Percentiles rank a stretch among this genome's conserved stretches.
Conservation (phyloP, 2,888 invertebrate genomes). For the Galeruca laticollis region DNA sequence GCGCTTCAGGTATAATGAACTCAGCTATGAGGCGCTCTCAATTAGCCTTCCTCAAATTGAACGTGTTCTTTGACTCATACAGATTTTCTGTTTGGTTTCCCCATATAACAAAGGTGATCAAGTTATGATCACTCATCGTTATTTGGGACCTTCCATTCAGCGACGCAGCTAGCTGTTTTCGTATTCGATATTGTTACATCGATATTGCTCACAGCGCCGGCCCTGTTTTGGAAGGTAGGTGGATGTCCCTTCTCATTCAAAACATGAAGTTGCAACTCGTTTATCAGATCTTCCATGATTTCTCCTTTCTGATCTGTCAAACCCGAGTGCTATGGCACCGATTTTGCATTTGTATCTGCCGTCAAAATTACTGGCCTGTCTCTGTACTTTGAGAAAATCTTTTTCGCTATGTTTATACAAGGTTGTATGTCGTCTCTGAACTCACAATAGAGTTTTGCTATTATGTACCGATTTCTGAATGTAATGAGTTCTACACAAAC, state of each 20-base stretch:
- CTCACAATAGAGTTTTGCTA: slow-evolving; percentile 15
- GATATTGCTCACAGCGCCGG: slow-evolving; percentile 15
- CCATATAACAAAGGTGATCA: slow-evolving; percentile 8
- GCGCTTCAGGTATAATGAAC: neutral
- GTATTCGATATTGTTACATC: slow-evolving; percentile 20
- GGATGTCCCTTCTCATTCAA: slow-evolving; percentile 4
- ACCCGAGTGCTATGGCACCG: neutral
- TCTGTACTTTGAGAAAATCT: neutral
- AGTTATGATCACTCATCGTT: slow-evolving; percentile 13
- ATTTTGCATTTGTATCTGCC: slow-evolving; percentile 23
- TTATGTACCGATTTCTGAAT: no score
- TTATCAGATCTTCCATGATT: slow-evolving; percentile 4
- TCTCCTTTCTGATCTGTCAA: neutral
- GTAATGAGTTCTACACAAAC: neutral
- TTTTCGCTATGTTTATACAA: neutral
- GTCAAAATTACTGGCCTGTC: neutral
- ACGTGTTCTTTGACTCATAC: no score
- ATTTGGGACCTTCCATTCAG: neutral
- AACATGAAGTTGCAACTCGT: slow-evolving; percentile 2
- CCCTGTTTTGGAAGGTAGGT: slow-evolving; percentile 17
- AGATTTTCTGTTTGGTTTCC: no score
- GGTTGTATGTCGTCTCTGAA: neutral
- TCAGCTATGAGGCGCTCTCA: neutral
- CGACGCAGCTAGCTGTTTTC: neutral
- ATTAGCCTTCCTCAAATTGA: neutral